A percentile compares a stretch with the other conserved stretches of the same genome.
Evolutionary conservation across 2,888 invertebrate genomes (phyloP).

Genomic region (Buathra laborator): DNA sequence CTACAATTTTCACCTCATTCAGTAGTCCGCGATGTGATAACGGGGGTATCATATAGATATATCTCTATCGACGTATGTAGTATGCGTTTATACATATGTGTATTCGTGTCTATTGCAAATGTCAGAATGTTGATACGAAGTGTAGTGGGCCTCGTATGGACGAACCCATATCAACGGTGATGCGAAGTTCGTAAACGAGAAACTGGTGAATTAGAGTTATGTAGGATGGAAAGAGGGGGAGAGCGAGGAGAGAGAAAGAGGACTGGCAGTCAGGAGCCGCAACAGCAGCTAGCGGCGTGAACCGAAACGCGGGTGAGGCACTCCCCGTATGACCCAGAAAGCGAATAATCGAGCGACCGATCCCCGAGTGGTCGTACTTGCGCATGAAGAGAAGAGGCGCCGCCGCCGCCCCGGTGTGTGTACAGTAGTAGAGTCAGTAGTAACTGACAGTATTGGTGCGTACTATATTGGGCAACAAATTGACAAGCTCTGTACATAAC

Average conservation of each 20-base stretch:
- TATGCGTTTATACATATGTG: background rate
- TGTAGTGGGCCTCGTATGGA: conserved; percentile 5
- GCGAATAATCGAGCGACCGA: conserved; percentile 70
- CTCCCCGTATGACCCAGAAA: conserved; percentile 70
- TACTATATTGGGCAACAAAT: conserved; percentile 41
- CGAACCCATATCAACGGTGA: conserved; percentile 45
- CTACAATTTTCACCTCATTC: background rate
- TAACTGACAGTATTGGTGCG: background rate
- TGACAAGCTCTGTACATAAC: background rate
- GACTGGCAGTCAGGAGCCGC: conserved; percentile 57
- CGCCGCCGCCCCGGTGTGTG: conserved; percentile 58
- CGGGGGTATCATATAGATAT: background rate
- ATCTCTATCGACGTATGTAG: no score
- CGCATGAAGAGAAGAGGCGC: conserved; percentile 59
- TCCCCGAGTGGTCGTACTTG: conserved; percentile 62
- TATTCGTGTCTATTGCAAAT: background rate
- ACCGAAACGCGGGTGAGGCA: conserved; percentile 69
- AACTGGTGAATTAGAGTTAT: conserved; percentile 55
- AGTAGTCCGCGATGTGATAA: background rate
- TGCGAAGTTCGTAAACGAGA: conserved; percentile 44
- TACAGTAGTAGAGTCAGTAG: conserved; percentile 42
- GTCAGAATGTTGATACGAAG: background rate
- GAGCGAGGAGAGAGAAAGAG: conserved; percentile 1
- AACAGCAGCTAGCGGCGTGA: conserved; percentile 63
- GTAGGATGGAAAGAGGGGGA: background rate